phyloP scores from a whole-genome alignment of 64 coral and sea anemone species.

The Stylophora pistillata region DNA sequence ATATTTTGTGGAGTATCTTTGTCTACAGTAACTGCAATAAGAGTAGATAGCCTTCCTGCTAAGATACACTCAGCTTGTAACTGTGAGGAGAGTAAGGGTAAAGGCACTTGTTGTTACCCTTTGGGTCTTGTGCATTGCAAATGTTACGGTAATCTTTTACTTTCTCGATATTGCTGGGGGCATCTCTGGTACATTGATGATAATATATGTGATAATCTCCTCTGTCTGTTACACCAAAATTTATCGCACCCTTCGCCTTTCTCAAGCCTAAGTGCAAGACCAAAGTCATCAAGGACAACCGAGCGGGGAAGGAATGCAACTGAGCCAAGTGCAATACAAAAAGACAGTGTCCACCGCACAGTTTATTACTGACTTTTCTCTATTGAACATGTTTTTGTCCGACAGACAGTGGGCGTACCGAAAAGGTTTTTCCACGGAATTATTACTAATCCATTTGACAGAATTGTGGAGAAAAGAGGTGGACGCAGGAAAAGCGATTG shows the following conservation, averaged over 20 bases:
- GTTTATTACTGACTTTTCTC: too few relatives aligned
- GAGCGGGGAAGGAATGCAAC: neutral
- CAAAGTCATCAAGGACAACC: neutral
- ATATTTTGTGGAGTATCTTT: slow-evolving; percentile 40
- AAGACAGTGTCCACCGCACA: neutral
- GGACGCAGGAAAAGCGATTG: neutral
- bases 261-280: slow-evolving; percentile 2
- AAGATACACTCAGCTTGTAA: slow-evolving; percentile 21
- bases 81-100: neutral
- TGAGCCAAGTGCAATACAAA: neutral
- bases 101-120: neutral
- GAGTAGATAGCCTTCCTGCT: slow-evolving; percentile 27
- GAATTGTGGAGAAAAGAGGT: slow-evolving; percentile 9
- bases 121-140: neutral
- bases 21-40: slow-evolving; percentile 15
- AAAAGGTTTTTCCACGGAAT: neutral
- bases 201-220: neutral
- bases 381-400: neutral
- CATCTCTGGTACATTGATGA: neutral
- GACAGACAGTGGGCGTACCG: neutral
- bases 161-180: neutral
- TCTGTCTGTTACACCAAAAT: slow-evolving; percentile 27
- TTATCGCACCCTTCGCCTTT: slow-evolving; percentile 5
- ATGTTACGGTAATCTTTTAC: neutral
- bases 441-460: neutral